Evolutionary conservation across 2,113 vertebrate species (phyloP), one percentile per base, ranked within the genome.

Genomic region (Mesembrinibis cayennensis): DNA sequence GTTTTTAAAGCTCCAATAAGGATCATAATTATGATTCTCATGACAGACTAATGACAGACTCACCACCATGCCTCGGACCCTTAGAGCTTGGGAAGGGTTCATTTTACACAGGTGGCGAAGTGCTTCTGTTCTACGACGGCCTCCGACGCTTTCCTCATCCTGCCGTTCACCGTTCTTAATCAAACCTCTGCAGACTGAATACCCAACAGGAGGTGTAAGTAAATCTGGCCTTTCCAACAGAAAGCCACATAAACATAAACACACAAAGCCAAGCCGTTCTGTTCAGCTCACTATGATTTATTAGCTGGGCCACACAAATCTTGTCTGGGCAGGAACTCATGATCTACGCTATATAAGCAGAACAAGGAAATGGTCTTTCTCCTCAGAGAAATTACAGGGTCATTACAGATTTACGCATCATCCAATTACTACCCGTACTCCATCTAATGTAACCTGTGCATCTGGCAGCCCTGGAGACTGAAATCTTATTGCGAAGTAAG

Each of bases 41-140:
- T 0, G 32, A 1, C 13, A 63, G 34, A n/a, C 26, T 22, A 42
- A 36, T 15, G 23, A 26, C 36, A 65, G 38, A 88, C 99, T 99
- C 93, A 99, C 99, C 99, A 99, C 99, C 99, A 99, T 99, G 79
- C 99, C 99, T 86, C 99, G 98, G 85, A 99, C 99, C 97, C 99
- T 99, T 27, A 99, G 98, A 21, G 99, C 99, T 87, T 99, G 99
- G 30, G 99, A 99, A 53, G 99, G 99, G 96, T 99, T 99, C 99
- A 99, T 99, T 95, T 99, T 99, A 94, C 99, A 99, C 3, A 99
- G 98, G 96, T 99, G 99, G 40, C 99, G 98, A 21, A 99, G 98
- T 2, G 99, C 99, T 96, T 99, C 99, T 2, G 99, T 99, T 67
- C 99, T 98, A 34, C 99, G 99, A n/a, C 99, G 98, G 44, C 99